Percentiles rank a stretch among this genome's conserved stretches.
Evolutionary conservation across 64 coral and sea anemone genomes (phyloP).

Genomic region (Astreopora myriophthalma): DNA sequence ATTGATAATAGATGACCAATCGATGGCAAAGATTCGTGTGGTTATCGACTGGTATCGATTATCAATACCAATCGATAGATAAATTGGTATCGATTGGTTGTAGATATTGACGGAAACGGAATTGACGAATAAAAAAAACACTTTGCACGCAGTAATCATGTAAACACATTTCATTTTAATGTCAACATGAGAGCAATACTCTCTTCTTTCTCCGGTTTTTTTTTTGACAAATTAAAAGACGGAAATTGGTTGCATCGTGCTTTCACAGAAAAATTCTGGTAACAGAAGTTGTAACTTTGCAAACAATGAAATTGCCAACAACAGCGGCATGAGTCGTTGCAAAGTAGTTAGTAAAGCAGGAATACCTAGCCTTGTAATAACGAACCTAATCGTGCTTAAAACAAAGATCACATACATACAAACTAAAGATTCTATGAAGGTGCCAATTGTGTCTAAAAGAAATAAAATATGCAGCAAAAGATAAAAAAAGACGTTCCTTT

Average conservation of each 20-base stretch:
- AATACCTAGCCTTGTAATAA: neutral
- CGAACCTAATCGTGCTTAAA: neutral
- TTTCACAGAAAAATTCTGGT: conserved; percentile 49
- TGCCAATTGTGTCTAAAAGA: conserved; percentile 6
- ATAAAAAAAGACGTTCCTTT: neutral
- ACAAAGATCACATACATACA: conserved; percentile 4
- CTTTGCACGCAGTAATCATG: neutral
- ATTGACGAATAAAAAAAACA: neutral
- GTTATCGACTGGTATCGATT: too few species aligned
- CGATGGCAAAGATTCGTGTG: too few species aligned
- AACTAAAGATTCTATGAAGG: neutral
- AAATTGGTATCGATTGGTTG: too few species aligned
- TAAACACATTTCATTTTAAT: neutral
- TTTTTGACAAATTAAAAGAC: conserved; percentile 32
- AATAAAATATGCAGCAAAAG: conserved; percentile 10
- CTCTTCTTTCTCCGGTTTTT: neutral
- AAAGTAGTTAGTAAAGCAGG: neutral
- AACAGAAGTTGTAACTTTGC: conserved; percentile 5
- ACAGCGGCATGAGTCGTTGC: neutral
- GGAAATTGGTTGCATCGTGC: conserved; percentile 31
- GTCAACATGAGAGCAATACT: conserved; percentile 13
- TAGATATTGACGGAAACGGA: too few species aligned
- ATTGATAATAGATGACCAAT: too few species aligned
- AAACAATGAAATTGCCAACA: conserved; percentile 24
- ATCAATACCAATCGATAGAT: too few species aligned